phyloP scores from a whole-genome alignment of 2,797 vertebrate genomes.

The Yasuhikotakia modesta region DNA sequence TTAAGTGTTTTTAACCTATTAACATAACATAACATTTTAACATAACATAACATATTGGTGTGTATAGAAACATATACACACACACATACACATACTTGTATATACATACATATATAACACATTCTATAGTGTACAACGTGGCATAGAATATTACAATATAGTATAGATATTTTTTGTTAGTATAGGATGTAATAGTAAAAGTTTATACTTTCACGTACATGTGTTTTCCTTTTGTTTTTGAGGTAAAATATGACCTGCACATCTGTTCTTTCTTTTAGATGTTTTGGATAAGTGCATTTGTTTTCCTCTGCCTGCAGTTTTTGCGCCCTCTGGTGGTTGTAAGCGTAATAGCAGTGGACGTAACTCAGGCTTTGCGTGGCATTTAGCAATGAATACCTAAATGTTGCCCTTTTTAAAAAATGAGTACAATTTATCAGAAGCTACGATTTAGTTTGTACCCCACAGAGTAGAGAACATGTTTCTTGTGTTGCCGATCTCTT shows the following conservation, averaged over 20 bases:
- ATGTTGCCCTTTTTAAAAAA: slow-evolving; percentile 37
- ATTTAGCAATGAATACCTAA: slow-evolving; percentile 32
- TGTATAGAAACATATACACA: too few relatives aligned
- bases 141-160: too few relatives aligned
- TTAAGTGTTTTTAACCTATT: too few relatives aligned
- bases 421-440: slow-evolving; percentile 20
- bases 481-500: background rate
- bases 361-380: slow-evolving; percentile 24
- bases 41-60: too few relatives aligned
- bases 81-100: too few relatives aligned
- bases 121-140: too few relatives aligned
- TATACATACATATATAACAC: too few relatives aligned
- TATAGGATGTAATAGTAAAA: too few relatives aligned
- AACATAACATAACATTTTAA: too few relatives aligned
- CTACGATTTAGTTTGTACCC: slow-evolving; percentile 3
- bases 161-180: too few relatives aligned
- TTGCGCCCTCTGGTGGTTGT: slow-evolving; percentile 69
- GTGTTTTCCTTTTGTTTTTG: slow-evolving; percentile 24
- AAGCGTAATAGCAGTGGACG: slow-evolving; percentile 57
- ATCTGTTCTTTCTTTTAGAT: background rate
- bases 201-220: too few relatives aligned
- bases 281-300: background rate
- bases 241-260: slow-evolving; percentile 8
- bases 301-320: slow-evolving; percentile 44
- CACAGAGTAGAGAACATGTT: background rate